Percentiles rank a stretch among this genome's conserved stretches.
Conservation (phyloP, 2,888 invertebrate genomes). For the Penaeus monodon region DNA sequence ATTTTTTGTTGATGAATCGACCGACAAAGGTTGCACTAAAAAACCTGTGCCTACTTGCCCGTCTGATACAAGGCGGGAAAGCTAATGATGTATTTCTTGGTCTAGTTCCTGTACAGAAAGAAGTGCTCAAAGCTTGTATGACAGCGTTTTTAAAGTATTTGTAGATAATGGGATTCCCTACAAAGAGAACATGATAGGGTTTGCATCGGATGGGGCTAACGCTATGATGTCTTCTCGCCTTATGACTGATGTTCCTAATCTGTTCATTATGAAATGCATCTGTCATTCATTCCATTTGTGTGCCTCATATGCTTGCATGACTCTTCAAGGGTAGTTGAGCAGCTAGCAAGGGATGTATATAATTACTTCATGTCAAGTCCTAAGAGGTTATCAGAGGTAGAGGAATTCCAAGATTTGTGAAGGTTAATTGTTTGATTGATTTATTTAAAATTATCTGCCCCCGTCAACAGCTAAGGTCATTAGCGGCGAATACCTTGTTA, state of each 20-base stretch:
- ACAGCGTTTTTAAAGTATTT: conserved; percentile 66
- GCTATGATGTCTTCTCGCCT: conserved; percentile 68
- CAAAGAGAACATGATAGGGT: too few species aligned
- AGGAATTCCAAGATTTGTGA: conserved; percentile 29
- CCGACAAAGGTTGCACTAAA: conserved; percentile 66
- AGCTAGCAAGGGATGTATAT: too few species aligned
- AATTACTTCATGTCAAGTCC: too few species aligned
- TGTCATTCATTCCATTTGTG: conserved; percentile 68
- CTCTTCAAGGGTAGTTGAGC: conserved; percentile 67
- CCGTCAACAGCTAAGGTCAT: too few species aligned
- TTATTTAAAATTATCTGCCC: too few species aligned
- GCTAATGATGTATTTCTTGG: conserved; percentile 63
- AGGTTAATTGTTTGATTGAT: too few species aligned
- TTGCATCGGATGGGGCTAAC: conserved; percentile 68
- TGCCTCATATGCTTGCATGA: conserved; percentile 67
- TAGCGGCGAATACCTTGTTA: too few species aligned
- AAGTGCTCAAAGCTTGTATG: conserved; percentile 65
- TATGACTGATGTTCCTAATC: conserved; percentile 67
- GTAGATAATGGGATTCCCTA: conserved; percentile 66
- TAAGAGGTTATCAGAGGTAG: conserved; percentile 66
- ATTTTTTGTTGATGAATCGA: conserved; percentile 67
- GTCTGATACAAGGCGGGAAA: conserved; percentile 55
- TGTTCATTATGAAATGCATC: conserved; percentile 69
- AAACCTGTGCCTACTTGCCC: conserved; percentile 66
- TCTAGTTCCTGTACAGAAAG: conserved; percentile 66